Evolutionary conservation across 2,113 vertebrate genomes (phyloP).

Genomic region (Clupea harengus): DNA sequence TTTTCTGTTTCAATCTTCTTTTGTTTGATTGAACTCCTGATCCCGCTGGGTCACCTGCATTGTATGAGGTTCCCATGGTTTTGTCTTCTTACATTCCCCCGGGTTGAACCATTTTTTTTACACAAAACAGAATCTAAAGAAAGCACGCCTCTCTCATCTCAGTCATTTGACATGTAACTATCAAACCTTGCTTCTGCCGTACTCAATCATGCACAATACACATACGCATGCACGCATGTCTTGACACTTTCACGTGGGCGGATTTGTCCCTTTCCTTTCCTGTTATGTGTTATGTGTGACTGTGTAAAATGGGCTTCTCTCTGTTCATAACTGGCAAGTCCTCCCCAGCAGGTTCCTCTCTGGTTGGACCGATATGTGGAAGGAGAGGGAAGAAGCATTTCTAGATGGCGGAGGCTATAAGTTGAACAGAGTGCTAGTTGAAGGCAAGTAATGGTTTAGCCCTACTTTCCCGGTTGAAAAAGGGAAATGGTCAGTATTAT

Average conservation of each 20-base stretch:
- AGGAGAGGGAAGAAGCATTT: no score
- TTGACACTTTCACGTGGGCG: neutral
- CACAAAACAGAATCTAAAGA: neutral
- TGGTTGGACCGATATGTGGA: neutral
- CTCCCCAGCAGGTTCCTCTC: neutral
- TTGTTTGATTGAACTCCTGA: neutral
- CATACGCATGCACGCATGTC: no score
- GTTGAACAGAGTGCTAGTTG: neutral
- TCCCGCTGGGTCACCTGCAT: neutral
- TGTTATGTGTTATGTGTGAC: neutral
- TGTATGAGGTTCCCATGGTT: neutral
- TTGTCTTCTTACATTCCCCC: neutral
- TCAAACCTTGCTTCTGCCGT: neutral
- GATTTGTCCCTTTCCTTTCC: neutral
- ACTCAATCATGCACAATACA: neutral
- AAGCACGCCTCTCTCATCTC: neutral
- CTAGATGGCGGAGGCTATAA: no score
- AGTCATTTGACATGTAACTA: neutral
- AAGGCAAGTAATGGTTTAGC: no score
- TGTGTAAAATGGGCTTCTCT: neutral
- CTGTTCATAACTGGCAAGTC: neutral
- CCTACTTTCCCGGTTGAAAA: no score
- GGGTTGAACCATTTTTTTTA: neutral
- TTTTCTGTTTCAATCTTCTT: slow-evolving; percentile 3
- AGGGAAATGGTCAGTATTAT: no score